A percentile compares a stretch with the other conserved stretches of the same genome.
Conservation (phyloP, 1,140 invertebrate genomes). For the Marisa cornuarietis region DNA sequence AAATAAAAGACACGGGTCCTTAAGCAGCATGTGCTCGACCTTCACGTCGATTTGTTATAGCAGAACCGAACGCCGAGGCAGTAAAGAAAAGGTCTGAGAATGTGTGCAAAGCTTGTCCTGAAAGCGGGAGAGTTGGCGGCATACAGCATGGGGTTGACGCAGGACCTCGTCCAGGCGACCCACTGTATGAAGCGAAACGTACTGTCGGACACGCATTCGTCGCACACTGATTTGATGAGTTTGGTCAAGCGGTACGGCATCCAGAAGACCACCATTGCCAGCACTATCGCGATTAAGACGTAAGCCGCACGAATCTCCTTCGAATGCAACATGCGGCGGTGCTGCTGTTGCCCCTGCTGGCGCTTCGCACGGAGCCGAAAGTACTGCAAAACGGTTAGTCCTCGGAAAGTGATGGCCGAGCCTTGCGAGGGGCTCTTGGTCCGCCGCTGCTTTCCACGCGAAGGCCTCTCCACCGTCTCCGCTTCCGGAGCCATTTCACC, state of each 20-base stretch:
- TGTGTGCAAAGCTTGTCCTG: neutral
- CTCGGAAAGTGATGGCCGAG: too few species aligned
- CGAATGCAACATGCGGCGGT: neutral
- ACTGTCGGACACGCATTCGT: neutral
- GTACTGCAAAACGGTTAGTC: too few species aligned
- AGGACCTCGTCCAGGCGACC: neutral
- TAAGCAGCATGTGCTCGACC: too few species aligned
- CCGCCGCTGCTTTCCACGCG: too few species aligned
- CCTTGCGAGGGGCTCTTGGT: too few species aligned
- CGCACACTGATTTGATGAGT: neutral
- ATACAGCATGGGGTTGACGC: neutral
- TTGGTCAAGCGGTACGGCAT: neutral
- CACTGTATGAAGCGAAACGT: neutral
- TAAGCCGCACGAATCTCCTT: neutral
- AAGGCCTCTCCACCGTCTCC: too few species aligned
- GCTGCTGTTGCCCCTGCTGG: neutral
- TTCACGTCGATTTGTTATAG: too few species aligned
- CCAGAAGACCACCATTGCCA: neutral
- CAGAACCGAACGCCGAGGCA: too few species aligned
- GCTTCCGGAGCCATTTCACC: too few species aligned
- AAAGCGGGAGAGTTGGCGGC: neutral
- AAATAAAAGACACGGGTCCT: too few species aligned
- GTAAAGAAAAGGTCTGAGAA: neutral
- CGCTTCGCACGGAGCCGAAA: neutral
- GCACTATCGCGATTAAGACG: neutral